Evolutionary conservation across 1,140 invertebrate genomes (phyloP).

Genomic region (Drosophila hydei): DNA sequence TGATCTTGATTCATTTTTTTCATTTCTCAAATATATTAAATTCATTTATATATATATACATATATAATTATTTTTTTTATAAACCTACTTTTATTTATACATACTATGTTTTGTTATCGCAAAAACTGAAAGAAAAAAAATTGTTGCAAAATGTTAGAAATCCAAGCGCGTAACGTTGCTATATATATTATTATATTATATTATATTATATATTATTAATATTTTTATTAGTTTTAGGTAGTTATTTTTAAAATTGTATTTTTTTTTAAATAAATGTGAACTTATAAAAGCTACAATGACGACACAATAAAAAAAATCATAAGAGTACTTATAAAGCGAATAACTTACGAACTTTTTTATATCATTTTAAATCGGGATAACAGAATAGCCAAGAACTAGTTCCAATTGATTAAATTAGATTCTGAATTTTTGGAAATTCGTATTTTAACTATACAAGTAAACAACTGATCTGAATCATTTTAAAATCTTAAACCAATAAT

Average conservation of each 20-base stretch:
- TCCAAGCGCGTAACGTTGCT: constrained; percentile 76
- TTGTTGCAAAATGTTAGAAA: constrained; percentile 57
- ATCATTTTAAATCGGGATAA: not conserved
- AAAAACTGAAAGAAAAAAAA: constrained; percentile 46
- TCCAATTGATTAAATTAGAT: too few relatives aligned
- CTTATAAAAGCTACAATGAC: constrained; percentile 67
- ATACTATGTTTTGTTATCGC: constrained; percentile 76
- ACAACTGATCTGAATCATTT: too few relatives aligned
- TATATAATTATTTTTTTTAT: constrained; percentile 39
- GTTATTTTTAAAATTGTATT: constrained; percentile 81
- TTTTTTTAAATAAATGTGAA: constrained; percentile 69
- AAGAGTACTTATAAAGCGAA: constrained; percentile 66
- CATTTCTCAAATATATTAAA: constrained; percentile 1
- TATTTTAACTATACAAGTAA: too few relatives aligned
- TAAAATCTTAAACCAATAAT: too few relatives aligned
- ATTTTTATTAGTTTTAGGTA: constrained; percentile 80
- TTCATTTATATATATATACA: constrained; percentile 26
- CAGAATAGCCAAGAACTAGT: too few relatives aligned
- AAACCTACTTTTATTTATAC: constrained; percentile 39
- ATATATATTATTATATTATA: constrained; percentile 72
- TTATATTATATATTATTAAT: constrained; percentile 68
- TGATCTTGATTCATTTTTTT: constrained; percentile 19
- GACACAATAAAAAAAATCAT: constrained; percentile 69
- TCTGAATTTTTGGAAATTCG: too few relatives aligned
- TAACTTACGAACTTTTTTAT: constrained; percentile 7